Base-by-base conservation (phyloP, 1,140 invertebrate species). In the Platorchestia sp. region DNA sequence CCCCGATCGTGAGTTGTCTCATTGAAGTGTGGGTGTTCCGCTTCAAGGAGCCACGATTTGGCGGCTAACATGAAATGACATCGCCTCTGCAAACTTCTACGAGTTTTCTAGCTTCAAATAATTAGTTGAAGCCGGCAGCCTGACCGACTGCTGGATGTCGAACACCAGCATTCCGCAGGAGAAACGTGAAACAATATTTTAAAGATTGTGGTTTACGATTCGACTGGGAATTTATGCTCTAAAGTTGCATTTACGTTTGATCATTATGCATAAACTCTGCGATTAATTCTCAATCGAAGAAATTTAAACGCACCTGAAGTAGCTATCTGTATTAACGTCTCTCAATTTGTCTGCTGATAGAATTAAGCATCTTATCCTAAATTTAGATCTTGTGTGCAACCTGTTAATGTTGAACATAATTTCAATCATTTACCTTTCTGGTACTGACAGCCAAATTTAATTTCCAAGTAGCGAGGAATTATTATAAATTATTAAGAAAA, bases 11-110 rank as follows among this genome's bases (percentile, higher is more conserved):
- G 91, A 93, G 91, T 47, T 93, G 91, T 93, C 91, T 93, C 45
- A 44, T 93, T 93, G 91, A 44, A 45, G 91, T 47, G 91, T 47
- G 91, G 91, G 91, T 93, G 91, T 93, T 93, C 91, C 91, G 91
- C 91, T 93, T 40, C 43, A 36, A 10, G 45, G 43, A 40, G 45
- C 43, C 91, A 93, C 45, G 91, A 10, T 45, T 93, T 93, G 91
- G 91, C 91, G 44, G 91, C 91, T 16, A 40, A 93, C 43, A 93
- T 93, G 44, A 93, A 93, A 93, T 93, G 91, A 93, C 43, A 47
- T 7, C 45, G 5, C 44, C 45, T 22, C 7, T 93, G 10, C 91
- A 47, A 45, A 40, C 43, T 47, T 42, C 45, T 3, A 41, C 19
- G 19, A 44, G 44, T 93, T 93, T 93, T 93, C 45, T 93, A 14